Base-by-base conservation (phyloP, 2,113 vertebrate species). In the Dunckerocampus dactyliophorus region DNA sequence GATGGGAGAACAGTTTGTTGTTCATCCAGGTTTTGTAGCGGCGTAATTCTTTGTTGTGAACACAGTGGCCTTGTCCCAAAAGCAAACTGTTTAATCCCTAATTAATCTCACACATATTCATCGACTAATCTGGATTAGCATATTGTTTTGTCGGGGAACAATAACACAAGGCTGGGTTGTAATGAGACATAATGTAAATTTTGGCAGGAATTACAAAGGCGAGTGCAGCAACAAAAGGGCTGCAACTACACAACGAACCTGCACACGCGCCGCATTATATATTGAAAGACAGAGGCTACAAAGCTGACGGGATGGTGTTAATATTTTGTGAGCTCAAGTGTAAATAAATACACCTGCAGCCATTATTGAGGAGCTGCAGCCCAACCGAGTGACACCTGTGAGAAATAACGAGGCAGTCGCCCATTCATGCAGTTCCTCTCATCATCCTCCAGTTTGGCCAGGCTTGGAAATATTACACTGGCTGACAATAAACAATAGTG, bases 261-360 rank as follows among this genome's bases (percentile, higher is more conserved):
- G 2, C 13, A 14, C 39, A 14, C 61, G 53, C 21, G 17, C 39
- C 15, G 54, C 6, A 7, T 15, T 42, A 15, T 12, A 37, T 39
- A 20, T 42, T 3, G n/a, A 42, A 56, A 42, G 54, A 8, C 1
- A 16, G 39, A 42, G 54, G 21, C 4, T 56, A 10, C 53, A 56
- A 17, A 56, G 66, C 19, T 17, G 69, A 74, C 46, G 46, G 54
- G 59, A 57, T 76, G 67, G 72, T 79, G 75, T 83, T 75, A 63
- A 78, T 85, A 71, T 83, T 77, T 68, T 59, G 66, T 64, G 34
- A 52, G 66, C 66, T 61, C 55, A 47, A 59, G 57, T 47, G 20
- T 74, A 71, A 81, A 77, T 76, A 79, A 77, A 75, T 71, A 76
- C 87, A 88, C 84, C 84, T 88, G 87, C 69, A 60, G 69, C 63